Evolutionary conservation across 2,888 invertebrate species (phyloP), one percentile per base, ranked within the genome.

Genomic region (Campopleginae sp.): DNA sequence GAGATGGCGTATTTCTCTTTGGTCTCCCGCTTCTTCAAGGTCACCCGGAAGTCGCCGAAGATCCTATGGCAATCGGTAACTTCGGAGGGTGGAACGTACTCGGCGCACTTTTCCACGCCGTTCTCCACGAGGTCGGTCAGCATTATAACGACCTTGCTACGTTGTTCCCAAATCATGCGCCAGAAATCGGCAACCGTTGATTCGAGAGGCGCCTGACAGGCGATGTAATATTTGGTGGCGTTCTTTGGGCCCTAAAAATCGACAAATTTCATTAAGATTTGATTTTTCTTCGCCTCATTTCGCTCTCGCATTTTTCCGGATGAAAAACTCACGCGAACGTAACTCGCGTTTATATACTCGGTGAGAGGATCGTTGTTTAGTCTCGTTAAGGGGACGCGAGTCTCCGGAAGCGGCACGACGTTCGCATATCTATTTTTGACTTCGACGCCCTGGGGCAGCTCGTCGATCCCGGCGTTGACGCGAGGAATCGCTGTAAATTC

Each of bases 151-250:
- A 98, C 97, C 89, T 97, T 96, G 17, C 96, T 96, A 93, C 98
- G 98, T 93, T 98, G 98, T 91, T 98, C 98, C 98, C 98, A 98
- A 74, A 98, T 96, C 98, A 99, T 98, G 63, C 98, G 95, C 98
- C 98, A 99, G 94, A 98, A 98, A 94, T 99, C 98, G 44, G 95
- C 95, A 0, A 98, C 96, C 0, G 98, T 98, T 87, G 96, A 96
- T 81, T 97, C 96, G 88, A 98, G 94, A 0, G 98, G 98, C 12
- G 98, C 98, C 94, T 99, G 98, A 89, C 98, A 97, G 23, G 98
- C 98, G 48, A 99, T 98, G 94, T 98, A 99, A 93, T 97, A 97
- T 90, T 97, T 97, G 42, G 96, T 96, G 27, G 96, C 96, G 90
- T 97, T 97, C 90, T 97, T 97, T 0, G 98, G 97, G 75, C 98